Conservation (phyloP, 2,888 invertebrate species). For the Melolontha melolontha region DNA sequence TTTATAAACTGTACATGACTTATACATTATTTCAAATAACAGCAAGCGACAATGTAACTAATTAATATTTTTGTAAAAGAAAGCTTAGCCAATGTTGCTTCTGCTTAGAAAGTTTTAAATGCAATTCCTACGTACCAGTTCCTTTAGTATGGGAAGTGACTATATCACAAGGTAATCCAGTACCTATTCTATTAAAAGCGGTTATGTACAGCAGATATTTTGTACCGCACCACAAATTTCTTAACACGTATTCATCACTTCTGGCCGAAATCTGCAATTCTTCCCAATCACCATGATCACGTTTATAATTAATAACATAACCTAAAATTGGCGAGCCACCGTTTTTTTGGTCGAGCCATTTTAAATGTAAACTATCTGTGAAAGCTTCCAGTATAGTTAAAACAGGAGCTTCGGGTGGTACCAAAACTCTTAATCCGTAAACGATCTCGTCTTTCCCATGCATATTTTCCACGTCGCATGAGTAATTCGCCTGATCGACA, state of each 20-base stretch:
- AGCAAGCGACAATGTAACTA: too few relatives aligned
- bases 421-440: conserved; percentile 80
- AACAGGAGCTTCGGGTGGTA: conserved; percentile 88
- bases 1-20: too few relatives aligned
- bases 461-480: conserved; percentile 86
- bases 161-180: conserved; percentile 89
- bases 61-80: too few relatives aligned
- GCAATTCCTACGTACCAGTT: conserved; percentile 68
- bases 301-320: conserved; percentile 90
- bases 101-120: too few relatives aligned
- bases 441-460: conserved; percentile 87
- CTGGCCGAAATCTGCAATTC: conserved; percentile 88
- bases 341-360: conserved; percentile 83
- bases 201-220: conserved; percentile 90
- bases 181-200: conserved; percentile 91
- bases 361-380: conserved; percentile 83
- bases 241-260: conserved; percentile 81
- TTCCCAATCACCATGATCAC: conserved; percentile 93
- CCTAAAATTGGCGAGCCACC: conserved; percentile 86
- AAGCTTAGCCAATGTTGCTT: too few relatives aligned
- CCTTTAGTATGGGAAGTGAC: conserved; percentile 87
- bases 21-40: too few relatives aligned
- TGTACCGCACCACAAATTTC: conserved; percentile 89
- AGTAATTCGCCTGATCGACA: conserved; percentile 90
- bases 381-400: conserved; percentile 85